phyloP scores from a whole-genome alignment of 1,140 invertebrate species.

The Vollenhovia emeryi region DNA sequence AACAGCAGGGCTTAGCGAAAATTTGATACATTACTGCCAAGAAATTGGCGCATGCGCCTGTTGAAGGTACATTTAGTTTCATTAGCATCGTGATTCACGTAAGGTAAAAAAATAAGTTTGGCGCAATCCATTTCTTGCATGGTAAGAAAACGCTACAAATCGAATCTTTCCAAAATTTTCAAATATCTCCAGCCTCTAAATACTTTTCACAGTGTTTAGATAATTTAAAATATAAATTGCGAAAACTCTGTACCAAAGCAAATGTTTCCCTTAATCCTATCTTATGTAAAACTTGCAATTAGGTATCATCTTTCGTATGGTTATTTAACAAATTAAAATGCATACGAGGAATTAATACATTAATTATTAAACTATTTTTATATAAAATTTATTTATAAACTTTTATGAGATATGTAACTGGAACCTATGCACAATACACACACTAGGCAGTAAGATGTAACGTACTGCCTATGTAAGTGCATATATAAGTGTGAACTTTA shows the following conservation, averaged over 20 bases:
- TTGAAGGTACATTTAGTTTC: background rate
- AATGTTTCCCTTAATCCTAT: background rate
- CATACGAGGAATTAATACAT: background rate
- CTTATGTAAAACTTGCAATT: background rate
- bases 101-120: background rate
- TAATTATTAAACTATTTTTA: slow-evolving; percentile 18
- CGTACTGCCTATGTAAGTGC: no score
- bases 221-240: slow-evolving; percentile 10
- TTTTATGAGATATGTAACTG: slow-evolving; percentile 21
- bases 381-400: slow-evolving; percentile 71
- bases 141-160: background rate
- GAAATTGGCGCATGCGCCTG: slow-evolving; percentile 2
- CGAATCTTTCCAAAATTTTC: background rate
- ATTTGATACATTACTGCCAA: slow-evolving; percentile 18
- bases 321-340: slow-evolving; percentile 1
- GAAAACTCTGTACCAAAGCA: background rate
- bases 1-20: background rate
- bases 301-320: background rate
- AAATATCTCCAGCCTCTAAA: background rate
- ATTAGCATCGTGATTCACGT: background rate
- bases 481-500: slow-evolving; percentile 14
- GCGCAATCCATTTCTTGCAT: background rate
- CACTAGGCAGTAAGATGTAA: background rate
- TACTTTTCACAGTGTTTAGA: background rate
- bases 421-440: background rate